Percentiles rank a stretch among this genome's conserved stretches.
Evolutionary conservation across 2,113 vertebrate genomes (phyloP).

Genomic region (Channa maculata): DNA sequence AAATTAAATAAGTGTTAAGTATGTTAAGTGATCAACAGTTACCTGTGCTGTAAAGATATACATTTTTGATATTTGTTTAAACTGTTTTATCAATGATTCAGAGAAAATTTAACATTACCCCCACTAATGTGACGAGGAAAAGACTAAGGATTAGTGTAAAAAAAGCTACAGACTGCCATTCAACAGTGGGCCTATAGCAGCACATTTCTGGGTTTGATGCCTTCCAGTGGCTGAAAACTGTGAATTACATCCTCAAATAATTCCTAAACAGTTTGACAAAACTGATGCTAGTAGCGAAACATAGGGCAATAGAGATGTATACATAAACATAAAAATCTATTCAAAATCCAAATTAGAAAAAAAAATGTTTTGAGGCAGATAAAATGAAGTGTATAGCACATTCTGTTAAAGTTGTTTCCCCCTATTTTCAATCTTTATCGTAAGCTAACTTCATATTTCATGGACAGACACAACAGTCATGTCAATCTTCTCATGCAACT

Average conservation of each 20-base stretch:
- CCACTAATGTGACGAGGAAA: slow-evolving; percentile 16
- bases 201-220: background rate
- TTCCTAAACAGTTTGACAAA: background rate
- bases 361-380: background rate
- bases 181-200: background rate
- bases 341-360: background rate
- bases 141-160: slow-evolving; percentile 5
- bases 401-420: no score
- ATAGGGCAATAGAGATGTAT: background rate
- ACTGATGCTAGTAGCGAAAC: background rate
- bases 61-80: slow-evolving; percentile 6
- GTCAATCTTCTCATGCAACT: no score
- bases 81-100: background rate
- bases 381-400: background rate
- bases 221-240: background rate
- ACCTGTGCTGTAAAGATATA: slow-evolving; percentile 5
- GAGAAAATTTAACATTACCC: slow-evolving; percentile 15
- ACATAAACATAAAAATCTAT: no score
- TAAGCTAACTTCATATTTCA: no score
- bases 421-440: no score
- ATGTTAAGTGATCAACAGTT: no score
- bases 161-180: background rate
- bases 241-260: background rate
- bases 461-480: no score
- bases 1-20: no score